phyloP scores from a whole-genome alignment of 1,140 invertebrate genomes.

The Zaprionus davidi region DNA sequence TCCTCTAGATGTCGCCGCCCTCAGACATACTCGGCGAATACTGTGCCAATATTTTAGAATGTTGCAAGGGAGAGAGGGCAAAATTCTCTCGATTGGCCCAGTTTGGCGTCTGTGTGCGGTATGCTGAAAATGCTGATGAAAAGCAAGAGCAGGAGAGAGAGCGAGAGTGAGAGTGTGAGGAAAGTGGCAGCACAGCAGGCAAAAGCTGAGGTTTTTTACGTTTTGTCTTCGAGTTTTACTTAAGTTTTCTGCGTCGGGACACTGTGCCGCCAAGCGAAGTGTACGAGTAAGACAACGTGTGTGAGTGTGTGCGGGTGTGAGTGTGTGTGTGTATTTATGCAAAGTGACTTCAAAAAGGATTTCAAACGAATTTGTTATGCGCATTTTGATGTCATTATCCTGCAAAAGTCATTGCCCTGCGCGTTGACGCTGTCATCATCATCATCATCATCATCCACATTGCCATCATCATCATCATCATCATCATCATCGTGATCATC shows the following conservation, averaged over 20 bases:
- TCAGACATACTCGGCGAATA: background rate
- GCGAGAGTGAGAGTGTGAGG: background rate
- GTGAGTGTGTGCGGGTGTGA: slow-evolving; percentile 5
- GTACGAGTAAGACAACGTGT: background rate
- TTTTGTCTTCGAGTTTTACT: slow-evolving; percentile 33
- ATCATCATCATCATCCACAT: slow-evolving; percentile 7
- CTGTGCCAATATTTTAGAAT: slow-evolving; percentile 33
- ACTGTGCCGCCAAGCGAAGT: background rate
- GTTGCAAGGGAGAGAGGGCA: background rate
- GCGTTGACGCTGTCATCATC: slow-evolving; percentile 32
- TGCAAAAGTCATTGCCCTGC: slow-evolving; percentile 66
- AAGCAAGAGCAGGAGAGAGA: background rate
- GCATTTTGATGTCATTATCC: slow-evolving; percentile 74
- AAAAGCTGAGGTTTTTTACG: slow-evolving; percentile 15
- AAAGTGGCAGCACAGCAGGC: background rate
- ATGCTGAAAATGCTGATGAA: slow-evolving; percentile 2
- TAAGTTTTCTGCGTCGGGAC: slow-evolving; percentile 20
- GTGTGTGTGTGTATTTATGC: slow-evolving; percentile 44
- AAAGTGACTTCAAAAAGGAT: slow-evolving; percentile 68
- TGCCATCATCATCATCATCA: slow-evolving; percentile 1
- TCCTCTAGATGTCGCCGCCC: background rate
- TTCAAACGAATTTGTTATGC: slow-evolving; percentile 75
- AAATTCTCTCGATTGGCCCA: slow-evolving; percentile 29
- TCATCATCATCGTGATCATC: background rate
- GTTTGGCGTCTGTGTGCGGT: background rate